Base-by-base conservation (phyloP, 2,888 invertebrate genomes). In the Monoplex corrugatus region DNA sequence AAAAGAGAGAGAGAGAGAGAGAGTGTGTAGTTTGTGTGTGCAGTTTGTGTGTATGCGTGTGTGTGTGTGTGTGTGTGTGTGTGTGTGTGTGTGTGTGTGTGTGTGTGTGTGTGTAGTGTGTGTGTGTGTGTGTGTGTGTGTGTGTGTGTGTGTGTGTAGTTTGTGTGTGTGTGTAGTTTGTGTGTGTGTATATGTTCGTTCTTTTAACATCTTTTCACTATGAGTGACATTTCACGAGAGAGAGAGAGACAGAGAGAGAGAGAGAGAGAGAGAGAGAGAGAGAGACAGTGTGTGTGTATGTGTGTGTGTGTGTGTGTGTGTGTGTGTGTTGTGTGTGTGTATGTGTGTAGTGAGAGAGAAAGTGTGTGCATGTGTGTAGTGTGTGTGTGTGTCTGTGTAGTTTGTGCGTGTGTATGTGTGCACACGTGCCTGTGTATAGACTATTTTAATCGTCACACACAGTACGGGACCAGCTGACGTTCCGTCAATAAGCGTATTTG, bases 261-360 rank as follows among this genome's bases (percentile, higher is more conserved):
- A n/a, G n/a, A n/a, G n/a, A n/a, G n/a, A n/a, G n/a, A n/a, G n/a
- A n/a, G n/a, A n/a, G n/a, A n/a, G n/a, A n/a, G n/a, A n/a, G n/a
- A n/a, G n/a, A n/a, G n/a, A n/a, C n/a, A n/a, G 23, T 63, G 63
- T 28, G 63, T 68, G 63, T 28, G 63, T n/a, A 28, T 68, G 28
- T 68, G 63, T 68, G 63, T 23, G 10, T 28, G 8, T 32, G 57
- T 72, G 19, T 87, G 84, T 72, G 86, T 89, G 6, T 82, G 28
- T 45, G 40, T 72, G 72, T 87, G 78, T 23, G 10, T 13, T 40
- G 44, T 32, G 78, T 35, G 44, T 6, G 86, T 57, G 80, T 86
- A 45, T n/a, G n/a, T n/a, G n/a, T n/a, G n/a, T n/a, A n/a, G n/a
- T n/a, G n/a, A n/a, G n/a, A n/a, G n/a, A n/a, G n/a, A n/a, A 23